Percentiles rank a stretch among this genome's conserved stretches.
Evolutionary conservation across 2,888 invertebrate species (phyloP).

Genomic region (Agriopis marginaria): DNA sequence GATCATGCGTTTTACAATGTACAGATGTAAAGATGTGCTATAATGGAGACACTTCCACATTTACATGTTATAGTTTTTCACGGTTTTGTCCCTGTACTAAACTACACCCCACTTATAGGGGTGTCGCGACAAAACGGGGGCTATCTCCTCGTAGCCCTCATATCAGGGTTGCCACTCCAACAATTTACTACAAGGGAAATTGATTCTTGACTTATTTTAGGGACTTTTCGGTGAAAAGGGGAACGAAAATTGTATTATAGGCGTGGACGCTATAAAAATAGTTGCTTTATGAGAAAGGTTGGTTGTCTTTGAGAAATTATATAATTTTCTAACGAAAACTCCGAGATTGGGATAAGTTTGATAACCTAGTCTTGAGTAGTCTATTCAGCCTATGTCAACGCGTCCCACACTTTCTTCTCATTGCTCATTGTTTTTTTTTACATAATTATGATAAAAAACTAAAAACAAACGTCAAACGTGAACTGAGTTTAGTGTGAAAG

Average conservation of each 20-base stretch:
- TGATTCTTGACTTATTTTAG: constrained; percentile 62
- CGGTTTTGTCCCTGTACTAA: constrained; percentile 53
- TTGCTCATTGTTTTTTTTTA: too few species aligned
- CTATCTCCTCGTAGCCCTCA: constrained; percentile 56
- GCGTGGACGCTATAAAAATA: constrained; percentile 29
- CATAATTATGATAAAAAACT: too few species aligned
- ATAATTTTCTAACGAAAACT: constrained; percentile 8
- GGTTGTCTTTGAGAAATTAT: constrained; percentile 7
- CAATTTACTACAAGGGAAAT: constrained; percentile 54
- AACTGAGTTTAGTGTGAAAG: too few species aligned
- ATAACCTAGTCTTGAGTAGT: neutral
- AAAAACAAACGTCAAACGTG: too few species aligned
- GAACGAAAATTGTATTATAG: constrained; percentile 43
- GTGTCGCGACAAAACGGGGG: constrained; percentile 58
- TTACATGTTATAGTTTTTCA: constrained; percentile 70
- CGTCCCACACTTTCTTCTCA: too few species aligned
- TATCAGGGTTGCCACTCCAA: constrained; percentile 34
- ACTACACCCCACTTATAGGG: constrained; percentile 55
- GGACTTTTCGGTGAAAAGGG: constrained; percentile 37
- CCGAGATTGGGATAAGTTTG: neutral
- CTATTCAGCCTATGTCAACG: too few species aligned
- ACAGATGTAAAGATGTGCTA: neutral
- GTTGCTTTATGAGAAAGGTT: constrained; percentile 25
- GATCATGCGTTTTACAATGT: neutral
- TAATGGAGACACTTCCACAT: constrained; percentile 53